These are phyloP conservation scores for Nibea albiflora DNA, from an alignment of 2,113 vertebrate species.

Conservation along the genomic window DNA sequence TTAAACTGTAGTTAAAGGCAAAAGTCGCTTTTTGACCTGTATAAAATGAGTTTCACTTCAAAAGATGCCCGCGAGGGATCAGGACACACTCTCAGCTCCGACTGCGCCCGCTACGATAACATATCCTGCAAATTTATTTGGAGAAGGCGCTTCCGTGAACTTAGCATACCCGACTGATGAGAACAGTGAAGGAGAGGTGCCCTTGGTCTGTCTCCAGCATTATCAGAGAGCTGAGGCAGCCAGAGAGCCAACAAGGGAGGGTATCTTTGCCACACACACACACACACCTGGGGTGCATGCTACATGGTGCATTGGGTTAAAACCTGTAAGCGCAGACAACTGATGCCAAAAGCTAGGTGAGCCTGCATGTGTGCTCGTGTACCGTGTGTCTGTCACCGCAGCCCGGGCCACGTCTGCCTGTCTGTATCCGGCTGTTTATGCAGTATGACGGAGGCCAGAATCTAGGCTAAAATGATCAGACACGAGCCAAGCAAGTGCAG, in stretches of 20 bases:
- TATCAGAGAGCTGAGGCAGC: conserved; percentile 61
- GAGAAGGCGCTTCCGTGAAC: conserved; percentile 32
- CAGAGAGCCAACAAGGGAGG: background rate
- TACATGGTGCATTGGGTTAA: background rate
- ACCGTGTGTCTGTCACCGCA: conserved; percentile 10
- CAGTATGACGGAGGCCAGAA: conserved; percentile 9
- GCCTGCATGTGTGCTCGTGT: conserved; percentile 3
- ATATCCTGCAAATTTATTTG: background rate
- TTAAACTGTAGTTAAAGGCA: conserved; percentile 43
- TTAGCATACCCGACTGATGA: conserved; percentile 48
- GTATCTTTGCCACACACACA: conserved; percentile 13
- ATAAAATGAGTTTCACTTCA: conserved; percentile 60
- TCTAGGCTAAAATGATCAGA: conserved; percentile 41
- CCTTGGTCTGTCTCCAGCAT: conserved; percentile 62
- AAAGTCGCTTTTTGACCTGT: conserved; percentile 33
- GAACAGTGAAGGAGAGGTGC: conserved; percentile 52
- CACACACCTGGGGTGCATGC: background rate
- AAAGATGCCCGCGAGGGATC: conserved; percentile 47
- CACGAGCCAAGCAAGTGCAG: conserved; percentile 6
- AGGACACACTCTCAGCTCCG: conserved; percentile 13
- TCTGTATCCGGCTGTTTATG: conserved; percentile 33
- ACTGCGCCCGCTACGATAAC: conserved; percentile 38
- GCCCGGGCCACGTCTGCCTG: background rate
- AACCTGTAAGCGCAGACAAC: conserved; percentile 25
- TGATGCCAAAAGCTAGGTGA: background rate